These are phyloP conservation scores for Bryconaethiops microstoma DNA, from an alignment of 2,797 vertebrate genomes.

Conservation along the genomic window DNA sequence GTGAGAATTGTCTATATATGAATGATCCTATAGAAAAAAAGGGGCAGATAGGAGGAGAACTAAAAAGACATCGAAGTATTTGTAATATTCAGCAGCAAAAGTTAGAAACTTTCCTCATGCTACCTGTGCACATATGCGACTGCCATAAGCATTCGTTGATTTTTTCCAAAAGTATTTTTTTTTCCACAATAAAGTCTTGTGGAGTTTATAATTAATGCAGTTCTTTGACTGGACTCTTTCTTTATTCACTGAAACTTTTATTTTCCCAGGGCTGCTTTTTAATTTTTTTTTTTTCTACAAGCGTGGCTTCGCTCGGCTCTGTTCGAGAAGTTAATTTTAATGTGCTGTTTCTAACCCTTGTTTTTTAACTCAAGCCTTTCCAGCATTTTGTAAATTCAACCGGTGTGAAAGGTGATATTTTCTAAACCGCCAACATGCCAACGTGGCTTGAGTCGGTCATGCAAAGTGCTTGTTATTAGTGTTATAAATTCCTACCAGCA, in stretches of 20 bases:
- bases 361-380: conserved; percentile 39
- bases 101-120: too few relatives aligned
- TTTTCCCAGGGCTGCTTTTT: too few relatives aligned
- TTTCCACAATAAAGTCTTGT: neutral
- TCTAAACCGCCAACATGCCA: neutral
- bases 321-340: conserved; percentile 4
- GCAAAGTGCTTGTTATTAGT: conserved; percentile 63
- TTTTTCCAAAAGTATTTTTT: neutral
- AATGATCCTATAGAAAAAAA: conserved; percentile 16
- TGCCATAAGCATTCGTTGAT: neutral
- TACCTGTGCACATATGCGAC: neutral
- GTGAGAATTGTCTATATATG: conserved; percentile 65
- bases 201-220: neutral
- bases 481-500: conserved; percentile 58
- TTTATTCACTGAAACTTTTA: conserved; percentile 1
- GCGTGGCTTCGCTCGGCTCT: neutral
- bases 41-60: neutral
- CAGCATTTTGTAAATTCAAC: conserved; percentile 52
- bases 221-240: neutral
- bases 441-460: conserved; percentile 45
- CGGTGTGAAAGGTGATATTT: conserved; percentile 17
- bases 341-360: neutral
- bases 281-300: neutral
- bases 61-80: neutral
- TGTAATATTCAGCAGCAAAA: neutral